These are phyloP conservation scores for Chionodraco myersi DNA, from an alignment of 2,113 vertebrate genomes.

Conservation along the genomic window DNA sequence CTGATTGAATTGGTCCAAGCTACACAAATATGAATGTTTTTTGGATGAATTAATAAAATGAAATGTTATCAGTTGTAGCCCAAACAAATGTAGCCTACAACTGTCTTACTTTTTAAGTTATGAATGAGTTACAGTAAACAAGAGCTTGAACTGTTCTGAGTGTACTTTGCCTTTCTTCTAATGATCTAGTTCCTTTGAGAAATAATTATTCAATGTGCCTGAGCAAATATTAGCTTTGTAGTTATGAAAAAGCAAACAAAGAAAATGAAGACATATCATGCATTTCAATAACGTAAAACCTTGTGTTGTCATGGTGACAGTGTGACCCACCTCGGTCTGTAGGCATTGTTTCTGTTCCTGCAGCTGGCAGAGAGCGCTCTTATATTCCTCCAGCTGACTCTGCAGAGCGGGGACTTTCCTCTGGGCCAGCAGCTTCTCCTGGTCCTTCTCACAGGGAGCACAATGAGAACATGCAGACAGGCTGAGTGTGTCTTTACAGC, in stretches of 20 bases:
- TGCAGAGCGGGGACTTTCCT: conserved; percentile 85
- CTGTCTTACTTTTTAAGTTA: too few relatives aligned
- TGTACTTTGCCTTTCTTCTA: neutral
- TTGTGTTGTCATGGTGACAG: conserved; percentile 58
- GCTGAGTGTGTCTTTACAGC: neutral
- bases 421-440: conserved; percentile 90
- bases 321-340: conserved; percentile 88
- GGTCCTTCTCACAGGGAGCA: conserved; percentile 67
- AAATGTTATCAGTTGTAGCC: neutral
- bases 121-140: neutral
- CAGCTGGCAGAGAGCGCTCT: conserved; percentile 89
- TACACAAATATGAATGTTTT: neutral
- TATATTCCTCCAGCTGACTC: conserved; percentile 91
- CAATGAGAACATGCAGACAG: conserved; percentile 5
- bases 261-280: neutral
- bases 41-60: neutral
- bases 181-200: neutral
- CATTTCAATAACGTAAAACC: neutral
- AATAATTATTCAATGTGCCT: neutral
- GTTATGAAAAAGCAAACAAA: neutral
- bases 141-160: neutral
- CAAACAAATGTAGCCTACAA: neutral
- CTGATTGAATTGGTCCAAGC: neutral
- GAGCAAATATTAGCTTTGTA: neutral
- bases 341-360: conserved; percentile 89